phyloP scores from a whole-genome alignment of 92 coral and sea anemone species.

The Epizoanthus illoricatus region DNA sequence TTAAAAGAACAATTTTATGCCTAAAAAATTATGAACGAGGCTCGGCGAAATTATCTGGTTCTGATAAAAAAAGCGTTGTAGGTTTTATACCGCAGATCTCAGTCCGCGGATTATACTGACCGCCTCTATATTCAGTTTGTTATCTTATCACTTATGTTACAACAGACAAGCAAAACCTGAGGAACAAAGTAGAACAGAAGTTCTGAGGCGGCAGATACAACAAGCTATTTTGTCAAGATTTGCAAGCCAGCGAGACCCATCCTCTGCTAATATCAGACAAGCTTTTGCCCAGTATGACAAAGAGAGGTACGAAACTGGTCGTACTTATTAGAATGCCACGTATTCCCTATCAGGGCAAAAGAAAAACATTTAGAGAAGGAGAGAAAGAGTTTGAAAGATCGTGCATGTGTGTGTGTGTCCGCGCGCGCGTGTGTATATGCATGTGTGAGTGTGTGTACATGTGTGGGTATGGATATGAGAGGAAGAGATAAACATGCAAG shows the following conservation, averaged over 20 bases:
- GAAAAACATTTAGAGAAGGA: background rate
- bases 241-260: conserved; percentile 34
- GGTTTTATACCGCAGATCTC: no score
- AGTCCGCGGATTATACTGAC: no score
- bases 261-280: conserved; percentile 25
- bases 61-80: no score
- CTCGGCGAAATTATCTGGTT: no score
- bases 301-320: conserved; percentile 39
- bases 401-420: no score
- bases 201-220: conserved; percentile 23
- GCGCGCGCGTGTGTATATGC: no score
- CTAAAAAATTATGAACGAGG: no score
- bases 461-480: no score
- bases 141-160: background rate
- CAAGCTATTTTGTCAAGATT: conserved; percentile 34
- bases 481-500: no score
- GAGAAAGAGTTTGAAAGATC: no score
- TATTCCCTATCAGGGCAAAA: background rate
- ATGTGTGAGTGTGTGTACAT: no score
- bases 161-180: conserved; percentile 12
- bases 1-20: no score
- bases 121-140: background rate
- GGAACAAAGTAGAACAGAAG: conserved; percentile 2
- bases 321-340: background rate
- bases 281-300: conserved; percentile 49